phyloP scores from a whole-genome alignment of 2,113 vertebrate species.

The Cyrtonyx montezumae region DNA sequence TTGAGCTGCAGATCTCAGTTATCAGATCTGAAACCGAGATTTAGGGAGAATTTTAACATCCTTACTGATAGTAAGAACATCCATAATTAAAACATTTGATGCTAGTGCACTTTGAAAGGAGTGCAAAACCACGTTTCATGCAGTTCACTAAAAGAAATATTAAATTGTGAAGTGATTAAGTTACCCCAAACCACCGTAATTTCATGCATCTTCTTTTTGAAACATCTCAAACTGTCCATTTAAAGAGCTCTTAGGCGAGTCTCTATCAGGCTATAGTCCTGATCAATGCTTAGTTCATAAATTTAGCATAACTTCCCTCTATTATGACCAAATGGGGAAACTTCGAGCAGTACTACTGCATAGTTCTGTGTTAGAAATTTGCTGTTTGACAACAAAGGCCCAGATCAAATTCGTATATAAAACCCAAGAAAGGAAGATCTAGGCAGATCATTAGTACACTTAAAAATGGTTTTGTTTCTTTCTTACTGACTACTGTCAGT shows the following conservation, averaged over 20 bases:
- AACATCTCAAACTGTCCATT: not conserved
- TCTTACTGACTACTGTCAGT: not conserved
- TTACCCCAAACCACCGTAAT: not conserved
- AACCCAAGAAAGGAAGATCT: not conserved
- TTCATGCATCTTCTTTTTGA: not conserved
- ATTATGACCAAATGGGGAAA: not conserved
- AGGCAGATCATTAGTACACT: not conserved
- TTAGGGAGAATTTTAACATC: constrained; percentile 12
- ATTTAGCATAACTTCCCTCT: not conserved
- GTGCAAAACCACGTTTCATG: not conserved
- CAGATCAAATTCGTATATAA: not conserved
- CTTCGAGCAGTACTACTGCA: not conserved
- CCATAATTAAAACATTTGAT: not conserved
- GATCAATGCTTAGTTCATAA: not conserved
- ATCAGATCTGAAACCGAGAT: constrained; percentile 17
- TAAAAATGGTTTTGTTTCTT: not conserved
- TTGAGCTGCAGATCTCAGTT: not conserved
- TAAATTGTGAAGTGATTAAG: not conserved
- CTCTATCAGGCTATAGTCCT: not conserved
- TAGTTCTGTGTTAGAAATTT: not conserved
- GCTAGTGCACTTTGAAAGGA: not conserved
- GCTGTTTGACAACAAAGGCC: not conserved
- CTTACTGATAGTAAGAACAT: not conserved
- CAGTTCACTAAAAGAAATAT: not conserved
- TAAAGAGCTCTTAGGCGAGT: not conserved